These are phyloP conservation scores for Formica aserva DNA, from an alignment of 2,888 invertebrate genomes.

Conservation along the genomic window DNA sequence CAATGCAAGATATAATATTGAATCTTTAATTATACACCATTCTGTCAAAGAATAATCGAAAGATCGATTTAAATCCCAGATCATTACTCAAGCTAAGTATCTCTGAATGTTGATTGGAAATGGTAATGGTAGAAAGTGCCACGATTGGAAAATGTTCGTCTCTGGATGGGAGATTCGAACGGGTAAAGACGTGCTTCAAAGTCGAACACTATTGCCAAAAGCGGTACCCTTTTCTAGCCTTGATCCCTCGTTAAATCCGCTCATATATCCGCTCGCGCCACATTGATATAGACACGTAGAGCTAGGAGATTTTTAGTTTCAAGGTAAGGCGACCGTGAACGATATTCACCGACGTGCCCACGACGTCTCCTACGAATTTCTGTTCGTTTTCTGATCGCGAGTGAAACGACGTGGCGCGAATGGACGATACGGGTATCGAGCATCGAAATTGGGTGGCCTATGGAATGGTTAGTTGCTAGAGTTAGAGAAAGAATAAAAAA, in stretches of 20 bases:
- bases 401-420: constrained; percentile 35
- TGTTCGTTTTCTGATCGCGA: constrained; percentile 55
- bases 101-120: not conserved
- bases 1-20: not conserved
- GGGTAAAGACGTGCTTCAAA: constrained; percentile 19
- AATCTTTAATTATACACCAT: not conserved
- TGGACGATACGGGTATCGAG: constrained; percentile 52
- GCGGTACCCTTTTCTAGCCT: not conserved
- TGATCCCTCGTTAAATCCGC: constrained; percentile 30
- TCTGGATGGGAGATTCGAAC: constrained; percentile 5
- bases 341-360: constrained; percentile 42
- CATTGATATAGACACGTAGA: constrained; percentile 28
- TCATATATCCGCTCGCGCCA: constrained; percentile 29
- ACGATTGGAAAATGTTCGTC: constrained; percentile 18
- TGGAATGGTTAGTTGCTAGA: constrained; percentile 29
- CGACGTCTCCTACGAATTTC: constrained; percentile 46
- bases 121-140: not conserved
- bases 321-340: constrained; percentile 43
- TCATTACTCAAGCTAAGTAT: not conserved
- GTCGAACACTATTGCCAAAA: constrained; percentile 37
- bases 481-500: not conserved
- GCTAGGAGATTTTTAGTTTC: constrained; percentile 43
- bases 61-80: not conserved
- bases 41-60: not conserved
- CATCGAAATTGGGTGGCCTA: constrained; percentile 54